Evolutionary conservation across 2,113 vertebrate genomes (phyloP).

Genomic region (Eclectus roratus): DNA sequence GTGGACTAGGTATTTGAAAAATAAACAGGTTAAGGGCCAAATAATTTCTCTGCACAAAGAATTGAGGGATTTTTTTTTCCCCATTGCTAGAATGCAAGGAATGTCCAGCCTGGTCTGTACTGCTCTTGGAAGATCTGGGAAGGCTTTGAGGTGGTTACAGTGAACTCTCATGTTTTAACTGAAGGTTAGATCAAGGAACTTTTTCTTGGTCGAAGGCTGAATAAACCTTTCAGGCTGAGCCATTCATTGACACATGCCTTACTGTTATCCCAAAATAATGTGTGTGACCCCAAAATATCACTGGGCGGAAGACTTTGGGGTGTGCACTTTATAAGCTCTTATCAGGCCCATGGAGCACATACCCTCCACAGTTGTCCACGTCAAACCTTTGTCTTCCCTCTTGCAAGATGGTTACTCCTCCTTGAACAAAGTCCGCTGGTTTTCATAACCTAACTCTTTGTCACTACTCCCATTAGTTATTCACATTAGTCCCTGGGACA

Average conservation of each 20-base stretch:
- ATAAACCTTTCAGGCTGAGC: conserved; percentile 19
- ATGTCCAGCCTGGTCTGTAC: background rate
- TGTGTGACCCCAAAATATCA: background rate
- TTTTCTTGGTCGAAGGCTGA: background rate
- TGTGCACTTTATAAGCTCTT: background rate
- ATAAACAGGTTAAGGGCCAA: background rate
- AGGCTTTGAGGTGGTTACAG: conserved; percentile 29
- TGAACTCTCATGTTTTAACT: background rate
- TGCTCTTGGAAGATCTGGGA: background rate
- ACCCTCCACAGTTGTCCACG: background rate
- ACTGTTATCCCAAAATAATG: background rate
- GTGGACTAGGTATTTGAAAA: background rate
- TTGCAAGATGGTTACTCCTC: background rate
- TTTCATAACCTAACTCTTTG: background rate
- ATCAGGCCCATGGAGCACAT: background rate
- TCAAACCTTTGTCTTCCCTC: background rate
- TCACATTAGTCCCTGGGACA: background rate
- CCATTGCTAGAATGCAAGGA: background rate
- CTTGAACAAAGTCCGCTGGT: background rate
- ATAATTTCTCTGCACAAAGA: background rate
- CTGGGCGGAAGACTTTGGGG: background rate
- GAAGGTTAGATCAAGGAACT: background rate
- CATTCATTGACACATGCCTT: background rate
- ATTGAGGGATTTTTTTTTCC: background rate
- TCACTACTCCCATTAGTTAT: background rate